These are phyloP conservation scores for Euproctis similis DNA, from an alignment of 2,888 invertebrate species.

Conservation along the genomic window DNA sequence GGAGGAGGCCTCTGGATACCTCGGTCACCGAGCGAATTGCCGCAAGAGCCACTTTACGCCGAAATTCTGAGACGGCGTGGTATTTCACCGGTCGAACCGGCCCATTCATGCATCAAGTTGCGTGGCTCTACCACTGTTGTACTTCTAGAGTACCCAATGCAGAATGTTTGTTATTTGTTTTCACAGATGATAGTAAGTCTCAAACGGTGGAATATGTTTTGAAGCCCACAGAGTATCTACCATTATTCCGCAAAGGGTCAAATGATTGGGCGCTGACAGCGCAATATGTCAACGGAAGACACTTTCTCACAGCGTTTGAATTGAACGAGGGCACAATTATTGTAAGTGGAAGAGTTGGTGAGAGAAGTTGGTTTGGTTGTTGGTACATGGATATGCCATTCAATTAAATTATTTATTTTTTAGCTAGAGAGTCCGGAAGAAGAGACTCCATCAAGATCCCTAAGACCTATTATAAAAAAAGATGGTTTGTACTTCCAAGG, in stretches of 20 bases:
- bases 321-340: conserved; percentile 64
- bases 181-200: conserved; percentile 52
- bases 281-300: conserved; percentile 69
- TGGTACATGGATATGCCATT: too few relatives aligned
- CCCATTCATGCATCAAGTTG: too few relatives aligned
- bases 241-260: conserved; percentile 55
- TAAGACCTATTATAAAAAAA: conserved; percentile 54
- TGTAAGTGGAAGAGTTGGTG: too few relatives aligned
- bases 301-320: conserved; percentile 68
- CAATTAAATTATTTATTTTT: conserved; percentile 13
- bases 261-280: conserved; percentile 65
- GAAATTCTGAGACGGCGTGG: too few relatives aligned
- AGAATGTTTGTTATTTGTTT: neutral
- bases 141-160: too few relatives aligned
- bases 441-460: conserved; percentile 52
- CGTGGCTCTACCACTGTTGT: too few relatives aligned
- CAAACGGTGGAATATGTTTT: conserved; percentile 61
- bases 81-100: too few relatives aligned
- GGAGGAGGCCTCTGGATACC: too few relatives aligned
- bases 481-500: conserved; percentile 57
- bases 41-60: too few relatives aligned
- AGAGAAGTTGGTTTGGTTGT: too few relatives aligned
- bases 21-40: too few relatives aligned
- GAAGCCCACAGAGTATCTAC: conserved; percentile 60
- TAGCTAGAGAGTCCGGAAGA: conserved; percentile 69